phyloP scores from a whole-genome alignment of 2,888 invertebrate genomes.

The Temnothorax rugatulus region DNA sequence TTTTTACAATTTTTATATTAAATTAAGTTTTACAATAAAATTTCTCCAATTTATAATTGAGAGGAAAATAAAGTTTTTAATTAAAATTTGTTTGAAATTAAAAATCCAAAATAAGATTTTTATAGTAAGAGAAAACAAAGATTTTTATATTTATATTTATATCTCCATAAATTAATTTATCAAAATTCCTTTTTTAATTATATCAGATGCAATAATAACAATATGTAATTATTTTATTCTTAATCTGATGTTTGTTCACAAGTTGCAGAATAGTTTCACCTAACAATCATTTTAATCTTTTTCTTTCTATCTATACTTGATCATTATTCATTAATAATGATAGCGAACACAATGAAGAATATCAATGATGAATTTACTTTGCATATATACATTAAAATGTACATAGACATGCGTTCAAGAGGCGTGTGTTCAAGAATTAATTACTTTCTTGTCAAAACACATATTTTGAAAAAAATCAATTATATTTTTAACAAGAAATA shows the following conservation, averaged over 20 bases:
- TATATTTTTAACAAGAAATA: slow-evolving; percentile 2
- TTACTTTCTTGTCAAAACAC: not conserved
- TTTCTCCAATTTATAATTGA: no score
- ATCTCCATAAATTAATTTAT: no score
- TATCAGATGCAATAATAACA: not conserved
- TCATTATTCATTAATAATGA: not conserved
- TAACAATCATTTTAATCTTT: not conserved
- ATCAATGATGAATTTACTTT: not conserved
- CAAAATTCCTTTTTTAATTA: no score
- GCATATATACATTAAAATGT: not conserved
- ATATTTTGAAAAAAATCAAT: not conserved
- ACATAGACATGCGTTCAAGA: not conserved
- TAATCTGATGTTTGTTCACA: not conserved
- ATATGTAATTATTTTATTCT: not conserved
- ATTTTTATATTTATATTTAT: no score
- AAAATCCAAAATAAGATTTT: no score
- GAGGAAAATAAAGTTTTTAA: no score
- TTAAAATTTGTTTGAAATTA: no score
- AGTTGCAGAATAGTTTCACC: not conserved
- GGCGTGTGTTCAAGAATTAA: not conserved
- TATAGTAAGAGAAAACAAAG: no score
- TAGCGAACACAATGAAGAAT: not conserved
- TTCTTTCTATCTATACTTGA: not conserved
- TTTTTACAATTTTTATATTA: not conserved
- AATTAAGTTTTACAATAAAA: not conserved